Conservation (phyloP, 2,797 vertebrate species). For the Gila robusta region DNA sequence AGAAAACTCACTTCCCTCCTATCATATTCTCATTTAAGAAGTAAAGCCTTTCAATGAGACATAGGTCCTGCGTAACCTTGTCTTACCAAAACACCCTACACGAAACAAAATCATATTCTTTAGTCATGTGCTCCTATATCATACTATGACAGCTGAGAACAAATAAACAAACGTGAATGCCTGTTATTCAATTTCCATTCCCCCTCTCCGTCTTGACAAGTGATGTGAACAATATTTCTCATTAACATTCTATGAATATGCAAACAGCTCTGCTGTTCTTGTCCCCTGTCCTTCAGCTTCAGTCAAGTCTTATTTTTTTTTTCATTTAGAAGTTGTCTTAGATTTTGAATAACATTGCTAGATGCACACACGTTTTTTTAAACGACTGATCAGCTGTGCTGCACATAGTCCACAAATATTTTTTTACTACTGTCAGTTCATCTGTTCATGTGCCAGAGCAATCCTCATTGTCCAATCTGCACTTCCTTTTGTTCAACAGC, state of each 20-base stretch:
- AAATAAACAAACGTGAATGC: neutral
- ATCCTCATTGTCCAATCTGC: neutral
- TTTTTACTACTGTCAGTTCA: neutral
- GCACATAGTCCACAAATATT: neutral
- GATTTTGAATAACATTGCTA: neutral
- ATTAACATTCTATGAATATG: conserved; percentile 22
- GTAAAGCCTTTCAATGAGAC: neutral
- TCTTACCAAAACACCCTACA: neutral
- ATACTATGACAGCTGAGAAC: neutral
- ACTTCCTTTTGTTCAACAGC: neutral
- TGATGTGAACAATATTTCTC: conserved; percentile 30
- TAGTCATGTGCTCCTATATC: neutral
- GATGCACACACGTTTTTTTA: neutral
- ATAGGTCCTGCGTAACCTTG: neutral
- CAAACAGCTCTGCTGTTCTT: conserved; percentile 3
- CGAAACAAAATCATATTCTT: neutral
- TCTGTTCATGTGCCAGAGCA: neutral
- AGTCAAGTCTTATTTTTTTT: neutral
- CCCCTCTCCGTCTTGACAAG: neutral
- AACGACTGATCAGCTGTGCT: neutral
- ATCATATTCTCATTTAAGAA: neutral
- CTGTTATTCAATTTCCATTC: neutral
- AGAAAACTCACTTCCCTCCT: neutral
- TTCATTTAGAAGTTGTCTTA: neutral
- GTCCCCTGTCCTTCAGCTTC: conserved; percentile 4